Evolutionary conservation across 2,797 vertebrate genomes (phyloP).

Genomic region (Pachyuromys duprasi): DNA sequence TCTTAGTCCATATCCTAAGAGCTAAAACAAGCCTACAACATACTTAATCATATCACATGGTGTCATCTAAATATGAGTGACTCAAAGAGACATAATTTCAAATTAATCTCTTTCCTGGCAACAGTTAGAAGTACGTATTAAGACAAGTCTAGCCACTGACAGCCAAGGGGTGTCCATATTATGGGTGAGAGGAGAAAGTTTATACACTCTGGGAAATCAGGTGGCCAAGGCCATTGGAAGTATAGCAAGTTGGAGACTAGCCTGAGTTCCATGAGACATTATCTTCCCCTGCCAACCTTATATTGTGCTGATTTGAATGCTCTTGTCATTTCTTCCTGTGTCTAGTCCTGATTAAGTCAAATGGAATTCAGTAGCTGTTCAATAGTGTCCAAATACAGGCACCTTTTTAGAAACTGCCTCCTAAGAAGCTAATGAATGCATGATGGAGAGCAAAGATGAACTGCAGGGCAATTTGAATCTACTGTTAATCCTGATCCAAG

Average conservation of each 20-base stretch:
- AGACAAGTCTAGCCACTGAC: not conserved
- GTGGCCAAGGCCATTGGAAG: not conserved
- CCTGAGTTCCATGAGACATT: not conserved
- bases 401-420: constrained; percentile 23
- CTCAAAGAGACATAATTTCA: constrained; percentile 53
- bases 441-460: not conserved
- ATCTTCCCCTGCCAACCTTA: not conserved
- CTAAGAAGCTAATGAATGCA: not conserved
- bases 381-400: constrained; percentile 6
- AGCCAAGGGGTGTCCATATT: not conserved
- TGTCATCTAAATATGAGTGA: constrained; percentile 19
- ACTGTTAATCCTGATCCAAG: not conserved
- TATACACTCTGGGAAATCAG: not conserved
- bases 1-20: not conserved
- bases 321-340: constrained; percentile 17
- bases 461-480: not conserved
- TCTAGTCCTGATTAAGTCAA: constrained; percentile 28
- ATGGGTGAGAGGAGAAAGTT: not conserved
- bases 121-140: not conserved
- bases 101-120: constrained; percentile 9
- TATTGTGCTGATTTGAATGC: not conserved
- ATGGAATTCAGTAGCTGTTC: constrained; percentile 20
- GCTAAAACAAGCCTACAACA: not conserved
- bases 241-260: not conserved
- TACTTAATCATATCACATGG: not conserved